Evolutionary conservation across 2,113 vertebrate genomes (phyloP).

Genomic region (Semnornis frantzii): DNA sequence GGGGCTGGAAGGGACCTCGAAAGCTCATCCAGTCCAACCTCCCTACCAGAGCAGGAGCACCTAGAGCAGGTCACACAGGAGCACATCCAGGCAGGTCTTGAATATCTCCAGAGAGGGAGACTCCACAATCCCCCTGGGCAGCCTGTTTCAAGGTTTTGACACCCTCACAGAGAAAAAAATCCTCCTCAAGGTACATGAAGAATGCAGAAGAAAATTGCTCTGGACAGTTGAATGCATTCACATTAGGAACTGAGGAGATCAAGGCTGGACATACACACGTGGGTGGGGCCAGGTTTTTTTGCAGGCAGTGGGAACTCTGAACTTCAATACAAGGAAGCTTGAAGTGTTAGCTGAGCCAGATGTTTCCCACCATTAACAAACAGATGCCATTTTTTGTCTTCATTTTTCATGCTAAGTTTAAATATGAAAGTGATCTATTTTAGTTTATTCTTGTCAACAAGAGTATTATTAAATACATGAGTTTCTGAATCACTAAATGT

Average conservation of each 20-base stretch:
- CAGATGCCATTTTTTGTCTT: not conserved
- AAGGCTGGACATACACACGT: not conserved
- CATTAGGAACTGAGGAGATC: not conserved
- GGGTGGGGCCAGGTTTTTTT: not conserved
- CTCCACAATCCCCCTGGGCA: too few relatives aligned
- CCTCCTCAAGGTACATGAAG: not conserved
- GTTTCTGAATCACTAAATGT: not conserved
- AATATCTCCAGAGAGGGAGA: too few relatives aligned
- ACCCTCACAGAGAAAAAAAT: too few relatives aligned
- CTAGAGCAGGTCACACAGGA: too few relatives aligned
- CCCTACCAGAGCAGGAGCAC: too few relatives aligned
- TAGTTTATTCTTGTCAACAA: not conserved
- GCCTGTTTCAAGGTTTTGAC: too few relatives aligned
- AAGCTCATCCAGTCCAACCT: too few relatives aligned
- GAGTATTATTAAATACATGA: not conserved
- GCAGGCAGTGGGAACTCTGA: not conserved
- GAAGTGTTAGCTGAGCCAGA: not conserved
- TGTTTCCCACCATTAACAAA: not conserved
- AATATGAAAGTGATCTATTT: not conserved
- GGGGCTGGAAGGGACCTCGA: too few relatives aligned
- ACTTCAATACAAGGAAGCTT: not conserved
- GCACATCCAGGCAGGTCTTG: too few relatives aligned
- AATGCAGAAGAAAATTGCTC: not conserved
- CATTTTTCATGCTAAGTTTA: not conserved
- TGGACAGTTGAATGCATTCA: not conserved